Evolutionary conservation across 1,140 invertebrate species (phyloP), one percentile per base, ranked within the genome.

Genomic region (Aphidius gifuensis): DNA sequence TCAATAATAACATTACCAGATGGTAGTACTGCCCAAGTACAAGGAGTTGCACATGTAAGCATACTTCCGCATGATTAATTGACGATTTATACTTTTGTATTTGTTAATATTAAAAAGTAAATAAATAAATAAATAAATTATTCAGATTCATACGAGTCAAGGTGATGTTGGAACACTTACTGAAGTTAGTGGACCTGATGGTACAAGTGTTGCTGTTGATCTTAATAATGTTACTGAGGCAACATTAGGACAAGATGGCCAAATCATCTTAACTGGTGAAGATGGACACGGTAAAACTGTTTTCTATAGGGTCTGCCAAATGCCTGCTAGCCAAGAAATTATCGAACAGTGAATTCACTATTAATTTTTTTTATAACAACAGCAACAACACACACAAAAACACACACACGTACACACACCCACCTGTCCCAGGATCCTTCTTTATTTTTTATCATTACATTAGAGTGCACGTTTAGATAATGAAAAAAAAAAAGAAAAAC

Each of bases 1-100:
- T 92, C 94, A 43, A 93, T 97, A 69, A 96, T 97, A 66, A 97
- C 94, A 23, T 83, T 98, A 74, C 92, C 94, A 3, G 96, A 98
- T 81, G 96, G 96, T 57, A 97, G 94, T 62, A 96, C 94, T 39
- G 94, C 94, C 16, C 94, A 96, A 80, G 93, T 98, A 49, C 90
- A 92, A 82, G 90, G 90, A 61, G 90, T 96, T 68, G 91, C 92
- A 64, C 90, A 91, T 67, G 90, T 93, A 84, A 86, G 83, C 16
- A 16, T 16, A 16, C 16, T 16, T 16, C 79, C 42, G n/a, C 39
- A n/a, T 43, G 4, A 42, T 42, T 43, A 16, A 16, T 4, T 54
- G 11, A n/a, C 16, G 16, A 16, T 16, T 16, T 53, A 43, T 60
- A 44, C 9, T 6, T 44, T 44, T 16, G 16, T 16, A 16, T 16